Conservation (phyloP, 1,140 invertebrate species). For the Solenopsis invicta region DNA sequence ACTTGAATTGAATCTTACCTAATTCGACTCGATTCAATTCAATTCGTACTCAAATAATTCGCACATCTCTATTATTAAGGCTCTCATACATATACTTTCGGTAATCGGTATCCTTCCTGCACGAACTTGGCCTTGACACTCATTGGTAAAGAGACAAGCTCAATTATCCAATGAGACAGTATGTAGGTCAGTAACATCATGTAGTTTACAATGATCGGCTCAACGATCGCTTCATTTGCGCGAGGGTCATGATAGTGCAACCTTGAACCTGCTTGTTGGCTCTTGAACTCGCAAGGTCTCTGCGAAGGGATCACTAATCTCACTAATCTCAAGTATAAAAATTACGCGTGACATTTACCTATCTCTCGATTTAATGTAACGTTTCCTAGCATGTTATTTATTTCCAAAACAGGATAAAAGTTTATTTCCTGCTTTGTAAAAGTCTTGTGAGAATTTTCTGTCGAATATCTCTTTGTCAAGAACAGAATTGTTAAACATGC, state of each 20-base stretch:
- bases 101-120: constrained; percentile 24
- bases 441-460: background rate
- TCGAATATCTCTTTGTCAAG: background rate
- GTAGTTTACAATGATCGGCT: constrained; percentile 50
- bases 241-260: constrained; percentile 22
- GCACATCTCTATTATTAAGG: background rate
- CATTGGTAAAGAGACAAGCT: constrained; percentile 56
- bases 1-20: no score
- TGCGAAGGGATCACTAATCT: background rate
- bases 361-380: background rate
- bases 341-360: background rate
- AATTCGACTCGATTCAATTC: no score
- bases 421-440: background rate
- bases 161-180: constrained; percentile 72
- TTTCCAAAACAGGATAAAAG: background rate
- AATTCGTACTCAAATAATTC: background rate
- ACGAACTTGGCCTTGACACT: constrained; percentile 63
- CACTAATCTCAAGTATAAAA: background rate
- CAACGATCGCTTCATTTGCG: constrained; percentile 27
- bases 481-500: background rate
- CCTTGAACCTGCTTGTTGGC: constrained; percentile 62
- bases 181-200: constrained; percentile 77
- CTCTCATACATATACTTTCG: background rate
- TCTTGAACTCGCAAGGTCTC: constrained; percentile 55
- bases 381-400: background rate